Percentiles rank a stretch among this genome's conserved stretches.
Evolutionary conservation across 2,797 vertebrate species (phyloP).

Genomic region (Channa striata): DNA sequence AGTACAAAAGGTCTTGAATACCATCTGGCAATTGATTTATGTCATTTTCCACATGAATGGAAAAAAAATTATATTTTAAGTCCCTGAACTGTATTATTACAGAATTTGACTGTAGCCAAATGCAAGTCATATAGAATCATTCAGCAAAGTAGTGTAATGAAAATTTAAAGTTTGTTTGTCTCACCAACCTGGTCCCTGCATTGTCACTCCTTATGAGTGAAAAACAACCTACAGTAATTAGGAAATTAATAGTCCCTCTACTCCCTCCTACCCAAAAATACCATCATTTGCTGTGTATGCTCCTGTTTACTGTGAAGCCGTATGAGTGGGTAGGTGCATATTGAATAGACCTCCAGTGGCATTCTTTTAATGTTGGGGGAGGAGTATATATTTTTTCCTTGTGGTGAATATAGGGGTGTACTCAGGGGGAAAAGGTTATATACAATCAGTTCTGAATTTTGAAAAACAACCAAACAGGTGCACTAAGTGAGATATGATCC

Average conservation of each 20-base stretch:
- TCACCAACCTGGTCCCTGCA: constrained; percentile 16
- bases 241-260: constrained; percentile 55
- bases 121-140: constrained; percentile 35
- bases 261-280: constrained; percentile 31
- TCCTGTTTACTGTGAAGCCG: constrained; percentile 22
- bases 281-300: constrained; percentile 31
- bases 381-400: constrained; percentile 3
- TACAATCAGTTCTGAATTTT: constrained; percentile 11
- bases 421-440: neutral
- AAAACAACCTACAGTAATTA: constrained; percentile 46
- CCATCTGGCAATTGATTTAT: constrained; percentile 20
- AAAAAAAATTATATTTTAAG: constrained; percentile 36
- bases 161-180: constrained; percentile 45
- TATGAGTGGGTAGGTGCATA: constrained; percentile 28
- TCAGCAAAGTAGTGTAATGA: constrained; percentile 43
- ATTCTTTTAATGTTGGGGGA: constrained; percentile 22
- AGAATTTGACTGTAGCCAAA: constrained; percentile 36
- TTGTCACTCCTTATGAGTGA: constrained; percentile 39
- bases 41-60: neutral
- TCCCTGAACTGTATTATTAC: constrained; percentile 5
- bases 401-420: constrained; percentile 18
- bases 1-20: constrained; percentile 24
- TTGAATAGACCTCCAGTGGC: constrained; percentile 41
- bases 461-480: constrained; percentile 22
- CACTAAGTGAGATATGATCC: constrained; percentile 24